Base-by-base conservation (phyloP, 1,140 invertebrate species). In the Rhysida immarginata region DNA sequence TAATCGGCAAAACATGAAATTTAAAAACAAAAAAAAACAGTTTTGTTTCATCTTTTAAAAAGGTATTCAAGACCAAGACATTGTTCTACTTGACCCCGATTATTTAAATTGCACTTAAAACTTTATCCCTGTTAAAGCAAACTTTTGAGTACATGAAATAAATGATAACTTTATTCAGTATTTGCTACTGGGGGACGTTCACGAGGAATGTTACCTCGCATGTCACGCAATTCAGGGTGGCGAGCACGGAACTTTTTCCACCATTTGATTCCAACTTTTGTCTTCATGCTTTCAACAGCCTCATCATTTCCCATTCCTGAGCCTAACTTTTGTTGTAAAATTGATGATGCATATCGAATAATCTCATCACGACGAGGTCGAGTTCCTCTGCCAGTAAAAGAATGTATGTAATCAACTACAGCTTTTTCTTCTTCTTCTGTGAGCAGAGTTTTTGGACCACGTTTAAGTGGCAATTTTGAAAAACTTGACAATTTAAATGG, bases 201-300 rank as follows among this genome's bases (percentile, higher is more conserved):
- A 3, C 20, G 3, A 8, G 49, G 49, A 8, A 51, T 51, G 20
- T 51, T 51, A 5, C 49, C 49, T 16, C 49, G 3, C 49, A 51
- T 51, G 26, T 51, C 49, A 5, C 49, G 3, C 26, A 51, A 51
- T 51, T 51, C 49, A 5, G 49, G 49, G 26, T 51, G 49, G 8
- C 49, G 23, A 27, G 49, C 49, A 13, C 49, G 23, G 49, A 51
- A 51, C 26, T 51, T 51, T 21, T 51, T 51, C 49, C 49, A 51
- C 49, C 49, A 51, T 21, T 51, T 51, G 16, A 51, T 51, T 16
- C 49, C 49, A 25, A 51, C 49, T 51, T 51, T 51, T 16, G 49
- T 51, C 26, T 51, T 51, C 24, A 27, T 27, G 26, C 26, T 25
- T 25, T 24, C 8, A 11, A 8, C 3, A 23, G 5, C 16, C 5